A percentile compares a stretch with the other conserved stretches of the same genome.
These are phyloP conservation scores for Lasioglossum vierecki DNA, from an alignment of 2,888 invertebrate genomes.

Conservation along the genomic window DNA sequence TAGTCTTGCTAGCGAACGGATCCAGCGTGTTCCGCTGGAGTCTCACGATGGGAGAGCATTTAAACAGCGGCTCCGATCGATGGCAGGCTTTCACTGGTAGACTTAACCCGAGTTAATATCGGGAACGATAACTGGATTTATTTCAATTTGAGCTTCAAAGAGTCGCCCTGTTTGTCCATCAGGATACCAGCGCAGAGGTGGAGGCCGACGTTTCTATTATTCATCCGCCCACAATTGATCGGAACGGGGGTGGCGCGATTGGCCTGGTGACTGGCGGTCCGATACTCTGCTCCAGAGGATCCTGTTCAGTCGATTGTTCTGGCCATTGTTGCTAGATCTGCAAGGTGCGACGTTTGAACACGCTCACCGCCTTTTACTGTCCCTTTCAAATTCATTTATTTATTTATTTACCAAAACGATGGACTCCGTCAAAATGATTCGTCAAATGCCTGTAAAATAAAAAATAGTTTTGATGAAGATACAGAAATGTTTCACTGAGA, in stretches of 20 bases:
- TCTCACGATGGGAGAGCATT: not conserved
- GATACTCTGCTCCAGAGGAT: not conserved
- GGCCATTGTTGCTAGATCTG: not conserved
- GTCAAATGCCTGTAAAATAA: too few relatives aligned
- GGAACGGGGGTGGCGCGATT: constrained; percentile 36
- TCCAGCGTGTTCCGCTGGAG: not conserved
- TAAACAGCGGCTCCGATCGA: constrained; percentile 7
- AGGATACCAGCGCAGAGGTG: constrained; percentile 71
- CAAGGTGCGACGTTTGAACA: not conserved
- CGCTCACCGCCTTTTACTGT: not conserved
- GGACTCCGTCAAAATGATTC: too few relatives aligned
- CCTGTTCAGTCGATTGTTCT: not conserved
- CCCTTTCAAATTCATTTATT: not conserved
- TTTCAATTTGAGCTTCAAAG: constrained; percentile 81
- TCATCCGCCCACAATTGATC: constrained; percentile 37
- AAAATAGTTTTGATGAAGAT: too few relatives aligned
- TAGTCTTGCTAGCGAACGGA: not conserved
- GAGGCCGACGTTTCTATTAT: constrained; percentile 63
- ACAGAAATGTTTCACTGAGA: too few relatives aligned
- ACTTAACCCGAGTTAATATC: constrained; percentile 13
- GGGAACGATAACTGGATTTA: constrained; percentile 77
- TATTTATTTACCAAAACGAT: not conserved
- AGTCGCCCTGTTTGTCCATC: constrained; percentile 77
- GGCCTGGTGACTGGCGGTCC: not conserved
- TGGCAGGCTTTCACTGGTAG: not conserved